phyloP scores from a whole-genome alignment of 2,797 vertebrate species.

The Syncerus caffer region DNA sequence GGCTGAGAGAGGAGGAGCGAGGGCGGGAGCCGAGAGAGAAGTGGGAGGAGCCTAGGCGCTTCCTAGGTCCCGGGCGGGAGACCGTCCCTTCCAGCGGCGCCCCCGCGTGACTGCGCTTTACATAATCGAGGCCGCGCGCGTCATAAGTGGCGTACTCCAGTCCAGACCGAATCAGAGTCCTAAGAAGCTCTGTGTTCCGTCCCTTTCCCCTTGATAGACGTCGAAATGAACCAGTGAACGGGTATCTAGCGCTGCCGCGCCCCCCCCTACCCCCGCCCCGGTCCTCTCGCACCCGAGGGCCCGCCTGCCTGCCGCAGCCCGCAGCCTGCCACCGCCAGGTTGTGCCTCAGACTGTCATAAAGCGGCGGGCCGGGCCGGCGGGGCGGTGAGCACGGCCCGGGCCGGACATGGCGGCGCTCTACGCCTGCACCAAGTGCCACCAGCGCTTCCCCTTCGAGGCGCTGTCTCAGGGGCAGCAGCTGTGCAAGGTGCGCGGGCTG shows the following conservation, averaged over 20 bases:
- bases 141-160: constrained; percentile 48
- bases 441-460: constrained; percentile 86
- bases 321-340: constrained; percentile 31
- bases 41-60: not conserved
- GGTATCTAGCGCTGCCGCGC: not conserved
- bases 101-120: constrained; percentile 76
- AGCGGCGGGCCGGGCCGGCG: constrained; percentile 66
- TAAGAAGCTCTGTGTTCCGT: not conserved
- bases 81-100: constrained; percentile 2
- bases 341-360: constrained; percentile 76
- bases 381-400: constrained; percentile 27
- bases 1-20: not conserved
- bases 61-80: not conserved
- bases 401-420: constrained; percentile 84
- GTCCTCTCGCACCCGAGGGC: not conserved
- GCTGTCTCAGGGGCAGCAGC: constrained; percentile 86
- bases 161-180: constrained; percentile 29
- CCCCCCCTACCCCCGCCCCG: not conserved
- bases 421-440: constrained; percentile 86
- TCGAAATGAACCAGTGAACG: constrained; percentile 46
- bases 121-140: constrained; percentile 69
- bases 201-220: constrained; percentile 53
- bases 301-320: not conserved
- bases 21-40: not conserved
- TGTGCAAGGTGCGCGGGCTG: constrained; percentile 83